Conservation (phyloP, 1,140 invertebrate genomes). For the Pachypsylla venusta region DNA sequence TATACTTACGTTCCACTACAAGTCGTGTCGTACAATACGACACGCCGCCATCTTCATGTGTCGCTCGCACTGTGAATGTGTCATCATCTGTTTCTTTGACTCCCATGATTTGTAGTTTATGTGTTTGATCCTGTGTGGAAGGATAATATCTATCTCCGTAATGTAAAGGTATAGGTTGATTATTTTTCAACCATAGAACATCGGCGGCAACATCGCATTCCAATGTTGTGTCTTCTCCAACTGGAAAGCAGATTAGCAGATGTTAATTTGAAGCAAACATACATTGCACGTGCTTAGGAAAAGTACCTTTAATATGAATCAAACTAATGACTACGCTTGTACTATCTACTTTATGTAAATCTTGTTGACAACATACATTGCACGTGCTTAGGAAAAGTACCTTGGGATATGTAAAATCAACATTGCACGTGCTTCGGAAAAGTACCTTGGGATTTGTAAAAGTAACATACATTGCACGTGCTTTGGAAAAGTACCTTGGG, state of each 20-base stretch:
- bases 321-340: not conserved
- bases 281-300: too few relatives aligned
- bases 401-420: too few relatives aligned
- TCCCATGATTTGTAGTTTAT: constrained; percentile 61
- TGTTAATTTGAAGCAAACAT: not conserved
- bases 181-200: constrained; percentile 81
- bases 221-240: constrained; percentile 71
- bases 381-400: too few relatives aligned
- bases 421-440: too few relatives aligned
- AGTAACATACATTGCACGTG: too few relatives aligned
- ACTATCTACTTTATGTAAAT: too few relatives aligned
- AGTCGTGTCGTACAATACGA: constrained; percentile 65
- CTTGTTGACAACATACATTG: too few relatives aligned
- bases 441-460: too few relatives aligned
- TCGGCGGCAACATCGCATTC: constrained; percentile 54
- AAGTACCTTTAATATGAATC: constrained; percentile 1
- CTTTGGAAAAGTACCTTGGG: too few relatives aligned
- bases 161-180: constrained; percentile 59
- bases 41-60: constrained; percentile 57
- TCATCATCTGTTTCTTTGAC: constrained; percentile 69
- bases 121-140: constrained; percentile 38
- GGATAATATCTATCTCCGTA: constrained; percentile 57
- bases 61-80: constrained; percentile 80
- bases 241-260: constrained; percentile 33
- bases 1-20: constrained; percentile 61